These are phyloP conservation scores for Limnephilus marmoratus DNA, from an alignment of 2,888 invertebrate genomes.

Conservation along the genomic window DNA sequence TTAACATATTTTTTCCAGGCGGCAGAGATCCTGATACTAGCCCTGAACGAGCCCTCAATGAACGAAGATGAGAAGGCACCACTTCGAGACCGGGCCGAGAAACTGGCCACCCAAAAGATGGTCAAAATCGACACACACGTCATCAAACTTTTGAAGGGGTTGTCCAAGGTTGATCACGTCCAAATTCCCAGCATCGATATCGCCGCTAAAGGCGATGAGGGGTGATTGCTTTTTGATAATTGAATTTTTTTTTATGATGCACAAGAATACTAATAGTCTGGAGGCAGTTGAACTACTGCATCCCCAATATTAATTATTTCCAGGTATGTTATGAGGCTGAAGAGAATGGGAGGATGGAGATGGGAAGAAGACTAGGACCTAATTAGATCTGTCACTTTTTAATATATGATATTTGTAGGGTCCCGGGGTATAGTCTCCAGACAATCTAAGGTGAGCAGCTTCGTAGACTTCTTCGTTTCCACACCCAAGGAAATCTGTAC, in stretches of 20 bases:
- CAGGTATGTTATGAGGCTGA: no score
- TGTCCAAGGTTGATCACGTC: slow-evolving; percentile 69
- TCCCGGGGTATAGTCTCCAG: no score
- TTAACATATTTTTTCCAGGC: slow-evolving; percentile 70
- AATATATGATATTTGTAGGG: no score
- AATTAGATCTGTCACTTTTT: no score
- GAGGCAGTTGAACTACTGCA: no score
- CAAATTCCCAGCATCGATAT: slow-evolving; percentile 69
- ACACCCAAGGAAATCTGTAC: no score
- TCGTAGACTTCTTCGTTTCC: no score
- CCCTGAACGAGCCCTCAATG: slow-evolving; percentile 70
- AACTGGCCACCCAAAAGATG: slow-evolving; percentile 70
- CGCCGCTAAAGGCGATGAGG: slow-evolving; percentile 7
- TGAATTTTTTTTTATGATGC: not conserved
- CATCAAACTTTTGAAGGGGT: slow-evolving; percentile 67
- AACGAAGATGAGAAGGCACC: slow-evolving; percentile 70
- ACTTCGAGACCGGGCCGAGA: slow-evolving; percentile 71
- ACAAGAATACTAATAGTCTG: not conserved
- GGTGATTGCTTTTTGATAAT: not conserved
- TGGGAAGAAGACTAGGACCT: no score
- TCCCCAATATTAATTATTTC: no score
- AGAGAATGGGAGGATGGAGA: no score
- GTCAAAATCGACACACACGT: slow-evolving; percentile 68
- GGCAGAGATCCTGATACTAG: slow-evolving; percentile 73
- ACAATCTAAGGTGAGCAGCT: no score